Evolutionary conservation across 2,797 vertebrate species (phyloP), one percentile per base, ranked within the genome.

Genomic region (Helarctos malayanus): DNA sequence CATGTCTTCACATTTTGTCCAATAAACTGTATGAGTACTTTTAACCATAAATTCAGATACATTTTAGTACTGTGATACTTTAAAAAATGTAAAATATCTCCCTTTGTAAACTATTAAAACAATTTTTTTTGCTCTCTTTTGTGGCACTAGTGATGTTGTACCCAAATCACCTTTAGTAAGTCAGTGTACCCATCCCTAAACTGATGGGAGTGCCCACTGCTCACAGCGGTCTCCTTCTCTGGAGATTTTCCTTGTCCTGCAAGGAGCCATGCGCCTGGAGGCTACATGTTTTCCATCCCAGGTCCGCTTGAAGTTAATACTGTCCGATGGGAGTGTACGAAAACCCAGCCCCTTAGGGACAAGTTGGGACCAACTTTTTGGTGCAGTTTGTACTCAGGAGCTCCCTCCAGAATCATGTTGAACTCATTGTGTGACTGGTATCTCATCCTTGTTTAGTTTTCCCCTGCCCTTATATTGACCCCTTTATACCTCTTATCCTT

Each of bases 1-100:
- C 18, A 83, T 91, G 57, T 91, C 49, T 85, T 97, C 41, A 71
- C 54, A 93, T 95, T 86, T 94, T 91, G 14, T 32, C 16, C 61
- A 68, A 7, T 80, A 76, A 59, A 75, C 41, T 91, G 15, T 65
- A 57, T 71, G 41, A 90, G 18, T 57, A 10, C 41, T 86, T 94
- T 80, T 89, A 83, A 89, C 21, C 15, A 52, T 80, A 54, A 63
- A 69, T 84, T 93, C n/a, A 68, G 45, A 56, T 76, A 54, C 2
- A 89, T 87, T 88, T 88, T 76, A 85, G 82, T 89, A 73, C 19
- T 19, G 32, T 9, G 21, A 95, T 13, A 79, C 23, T n/a, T n/a
- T 69, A 81, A 57, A 27, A 82, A 87, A 76, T 84, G 4, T 90
- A 59, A 90, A 95, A 8, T 45, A 85, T 69, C 68, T 91, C 3